A percentile compares a stretch with the other conserved stretches of the same genome.
phyloP scores from a whole-genome alignment of 2,113 vertebrate genomes.

The Gnathonemus longibarbis region DNA sequence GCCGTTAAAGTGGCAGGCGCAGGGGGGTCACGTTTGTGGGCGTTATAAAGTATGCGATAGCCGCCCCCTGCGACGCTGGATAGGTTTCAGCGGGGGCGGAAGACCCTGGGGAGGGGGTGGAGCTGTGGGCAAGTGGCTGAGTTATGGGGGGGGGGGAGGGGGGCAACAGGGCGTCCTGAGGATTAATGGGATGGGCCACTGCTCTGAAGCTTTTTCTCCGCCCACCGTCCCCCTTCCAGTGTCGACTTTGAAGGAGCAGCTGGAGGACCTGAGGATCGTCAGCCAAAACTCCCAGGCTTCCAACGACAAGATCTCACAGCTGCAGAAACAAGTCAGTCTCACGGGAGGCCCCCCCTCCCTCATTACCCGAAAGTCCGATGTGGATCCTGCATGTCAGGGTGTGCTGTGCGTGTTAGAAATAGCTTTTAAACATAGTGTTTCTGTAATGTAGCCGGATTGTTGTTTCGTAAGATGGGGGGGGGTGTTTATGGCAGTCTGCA shows the following conservation, averaged over 20 bases:
- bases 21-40: not conserved
- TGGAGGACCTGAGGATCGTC: conserved; percentile 89
- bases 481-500: not conserved
- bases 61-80: not conserved
- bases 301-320: conserved; percentile 83
- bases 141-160: not conserved
- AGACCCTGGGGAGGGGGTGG: not conserved
- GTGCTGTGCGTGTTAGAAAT: not conserved
- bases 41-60: not conserved
- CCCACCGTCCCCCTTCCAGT: conserved; percentile 56
- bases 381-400: not conserved
- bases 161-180: not conserved
- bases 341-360: not conserved
- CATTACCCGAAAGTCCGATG: not conserved
- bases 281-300: conserved; percentile 88
- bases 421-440: not conserved
- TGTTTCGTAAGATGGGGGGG: not conserved
- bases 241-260: conserved; percentile 90
- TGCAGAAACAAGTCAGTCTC: conserved; percentile 85
- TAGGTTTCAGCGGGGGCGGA: not conserved
- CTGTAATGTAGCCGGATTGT: not conserved
- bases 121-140: not conserved
- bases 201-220: not conserved
- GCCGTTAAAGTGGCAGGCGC: not conserved
- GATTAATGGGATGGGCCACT: not conserved